Evolutionary conservation across 2,888 invertebrate genomes (phyloP).

Genomic region (Sarcophaga subvicina): DNA sequence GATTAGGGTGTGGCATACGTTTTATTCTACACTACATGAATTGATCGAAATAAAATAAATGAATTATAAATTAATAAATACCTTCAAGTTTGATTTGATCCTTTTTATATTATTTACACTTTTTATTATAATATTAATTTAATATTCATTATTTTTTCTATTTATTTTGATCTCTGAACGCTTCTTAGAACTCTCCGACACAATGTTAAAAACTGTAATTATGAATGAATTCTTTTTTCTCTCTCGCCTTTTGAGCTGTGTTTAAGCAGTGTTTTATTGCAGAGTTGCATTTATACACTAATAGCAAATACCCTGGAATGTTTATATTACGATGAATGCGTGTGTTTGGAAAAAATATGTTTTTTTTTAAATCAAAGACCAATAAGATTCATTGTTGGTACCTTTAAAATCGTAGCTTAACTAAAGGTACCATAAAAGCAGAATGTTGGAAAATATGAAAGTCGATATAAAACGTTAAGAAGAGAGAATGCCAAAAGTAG

Average conservation of each 20-base stretch:
- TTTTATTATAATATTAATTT: neutral
- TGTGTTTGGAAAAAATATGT: too few species aligned
- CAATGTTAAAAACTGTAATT: constrained; percentile 1
- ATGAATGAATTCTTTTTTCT: constrained; percentile 29
- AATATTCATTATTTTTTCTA: neutral
- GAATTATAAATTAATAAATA: too few species aligned
- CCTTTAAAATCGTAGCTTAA: too few species aligned
- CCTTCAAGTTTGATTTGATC: neutral
- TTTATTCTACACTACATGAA: neutral
- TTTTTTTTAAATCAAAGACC: too few species aligned
- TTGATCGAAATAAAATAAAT: too few species aligned
- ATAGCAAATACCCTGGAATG: neutral
- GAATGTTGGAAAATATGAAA: too few species aligned
- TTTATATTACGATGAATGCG: too few species aligned
- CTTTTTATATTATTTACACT: neutral
- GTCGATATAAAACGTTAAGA: too few species aligned
- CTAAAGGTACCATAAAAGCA: too few species aligned
- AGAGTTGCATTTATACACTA: constrained; percentile 1
- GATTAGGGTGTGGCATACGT: constrained; percentile 60
- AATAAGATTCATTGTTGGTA: too few species aligned
- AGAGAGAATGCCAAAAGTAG: too few species aligned
- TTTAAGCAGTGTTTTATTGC: constrained; percentile 15
- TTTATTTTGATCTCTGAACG: neutral
- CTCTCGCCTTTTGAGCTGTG: constrained; percentile 18
- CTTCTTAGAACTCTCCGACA: constrained; percentile 14